Base-by-base conservation (phyloP, 2,797 vertebrate species). In the Mus caroli region DNA sequence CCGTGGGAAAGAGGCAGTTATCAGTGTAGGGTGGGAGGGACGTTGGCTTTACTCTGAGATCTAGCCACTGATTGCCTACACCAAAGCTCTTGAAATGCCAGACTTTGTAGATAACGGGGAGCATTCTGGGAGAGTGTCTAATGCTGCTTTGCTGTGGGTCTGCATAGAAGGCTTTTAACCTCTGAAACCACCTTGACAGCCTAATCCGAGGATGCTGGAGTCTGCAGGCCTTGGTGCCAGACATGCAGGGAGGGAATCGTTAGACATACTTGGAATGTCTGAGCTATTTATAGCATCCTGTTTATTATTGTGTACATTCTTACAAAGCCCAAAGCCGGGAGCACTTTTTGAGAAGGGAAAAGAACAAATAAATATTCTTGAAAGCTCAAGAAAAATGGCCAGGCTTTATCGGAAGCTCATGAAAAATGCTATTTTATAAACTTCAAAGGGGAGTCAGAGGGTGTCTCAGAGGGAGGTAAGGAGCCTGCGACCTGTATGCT, bases 351-450 rank as follows among this genome's bases (percentile, higher is more conserved):
- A 95, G 67, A 87, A 84, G 82, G 9, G 73, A 60, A 88, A 95
- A 96, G 88, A 94, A 91, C 73, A 96, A 95, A 88, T 92, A 97
- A 96, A 95, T 92, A 95, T 58, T 93, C 80, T 82, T 91, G 84
- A 96, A 82, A 82, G 73, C 92, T 95, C 28, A 52, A 85, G 91
- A 92, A 95, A 83, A 75, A 82, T 67, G 86, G n/a, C 71, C 60
- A 20, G 58, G 56, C 83, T 95, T 6, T 64, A 64, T 43, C 22
- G 40, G 93, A 79, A 95, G 43, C 37, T 76, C 6, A 0, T 26
- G 22, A 90, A 82, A 56, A 43, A 40, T 13, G 3, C 50, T 85
- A 60, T 58, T 96, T 78, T 80, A 67, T 92, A 58, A 83, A 46
- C 79, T 90, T 97, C 90, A 64, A 77, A 95, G 62, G 71, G 91